phyloP scores from a whole-genome alignment of 1,140 invertebrate species.

The Drosophila murphyi region DNA sequence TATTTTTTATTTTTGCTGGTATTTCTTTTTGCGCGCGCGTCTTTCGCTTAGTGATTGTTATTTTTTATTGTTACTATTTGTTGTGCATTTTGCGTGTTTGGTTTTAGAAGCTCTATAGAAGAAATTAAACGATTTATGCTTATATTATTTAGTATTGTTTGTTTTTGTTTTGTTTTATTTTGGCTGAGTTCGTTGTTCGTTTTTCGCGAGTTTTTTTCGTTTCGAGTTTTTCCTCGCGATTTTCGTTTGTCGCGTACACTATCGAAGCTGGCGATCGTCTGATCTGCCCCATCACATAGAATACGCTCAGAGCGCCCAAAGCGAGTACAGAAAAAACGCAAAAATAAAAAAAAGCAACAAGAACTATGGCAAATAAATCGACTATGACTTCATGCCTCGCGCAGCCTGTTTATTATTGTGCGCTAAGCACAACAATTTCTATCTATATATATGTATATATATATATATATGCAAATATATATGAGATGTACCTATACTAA shows the following conservation, averaged over 20 bases:
- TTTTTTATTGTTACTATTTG: background rate
- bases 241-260: conserved; percentile 71
- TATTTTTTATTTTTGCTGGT: conserved; percentile 1
- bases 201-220: conserved; percentile 12
- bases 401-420: conserved; percentile 68
- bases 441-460: conserved; percentile 29
- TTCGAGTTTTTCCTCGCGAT: conserved; percentile 40
- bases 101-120: conserved; percentile 23
- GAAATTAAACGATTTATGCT: conserved; percentile 25
- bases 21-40: conserved; percentile 24
- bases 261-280: conserved; percentile 81
- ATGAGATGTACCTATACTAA: conserved; percentile 13
- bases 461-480: conserved; percentile 14
- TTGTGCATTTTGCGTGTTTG: conserved; percentile 37
- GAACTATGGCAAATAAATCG: conserved; percentile 59
- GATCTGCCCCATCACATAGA: conserved; percentile 46
- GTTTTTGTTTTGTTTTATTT: conserved; percentile 17
- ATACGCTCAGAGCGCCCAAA: conserved; percentile 24
- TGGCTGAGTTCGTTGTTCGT: conserved; percentile 27
- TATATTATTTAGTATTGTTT: conserved; percentile 25
- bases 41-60: conserved; percentile 30
- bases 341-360: background rate
- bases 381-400: conserved; percentile 73
- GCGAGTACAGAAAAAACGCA: conserved; percentile 7
- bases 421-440: conserved; percentile 59